Evolutionary conservation across 1,140 invertebrate genomes (phyloP).

Genomic region (Micrasema longulum): DNA sequence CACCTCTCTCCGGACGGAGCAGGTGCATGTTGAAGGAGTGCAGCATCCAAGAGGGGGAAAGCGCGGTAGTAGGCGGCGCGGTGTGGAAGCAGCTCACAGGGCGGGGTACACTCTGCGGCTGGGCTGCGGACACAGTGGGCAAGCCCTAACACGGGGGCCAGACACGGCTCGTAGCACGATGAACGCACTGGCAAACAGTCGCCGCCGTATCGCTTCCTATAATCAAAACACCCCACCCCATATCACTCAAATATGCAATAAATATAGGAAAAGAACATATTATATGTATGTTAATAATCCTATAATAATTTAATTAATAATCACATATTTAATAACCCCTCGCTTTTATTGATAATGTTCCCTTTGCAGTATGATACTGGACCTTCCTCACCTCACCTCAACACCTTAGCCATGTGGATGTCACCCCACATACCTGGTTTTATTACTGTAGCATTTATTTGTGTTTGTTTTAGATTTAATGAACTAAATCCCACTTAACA

Average conservation of each 20-base stretch:
- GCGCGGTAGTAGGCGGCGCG: slow-evolving; percentile 78
- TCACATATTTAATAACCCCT: too few species aligned
- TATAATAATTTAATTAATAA: too few species aligned
- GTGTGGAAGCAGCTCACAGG: slow-evolving; percentile 79
- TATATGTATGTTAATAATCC: background rate
- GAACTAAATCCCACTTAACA: too few species aligned
- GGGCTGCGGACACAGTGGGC: slow-evolving; percentile 63
- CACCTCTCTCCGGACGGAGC: slow-evolving; percentile 54
- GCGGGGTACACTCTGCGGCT: slow-evolving; percentile 82
- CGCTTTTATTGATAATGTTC: too few species aligned
- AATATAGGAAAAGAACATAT: background rate
- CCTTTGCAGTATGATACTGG: too few species aligned
- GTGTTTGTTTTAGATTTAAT: too few species aligned
- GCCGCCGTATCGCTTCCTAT: slow-evolving; percentile 74
- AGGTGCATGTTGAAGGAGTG: slow-evolving; percentile 81
- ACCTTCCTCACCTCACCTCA: too few species aligned
- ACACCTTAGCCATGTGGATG: too few species aligned
- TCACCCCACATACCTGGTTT: too few species aligned
- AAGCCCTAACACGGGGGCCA: slow-evolving; percentile 70
- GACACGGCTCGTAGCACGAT: slow-evolving; percentile 82
- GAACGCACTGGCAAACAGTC: slow-evolving; percentile 81
- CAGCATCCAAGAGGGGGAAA: slow-evolving; percentile 85
- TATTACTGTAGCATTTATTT: too few species aligned
- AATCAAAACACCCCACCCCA: slow-evolving; percentile 36
- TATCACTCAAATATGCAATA: too few species aligned